Evolutionary conservation across 2,113 vertebrate species (phyloP).

Genomic region (Balaenoptera acutorostrata): DNA sequence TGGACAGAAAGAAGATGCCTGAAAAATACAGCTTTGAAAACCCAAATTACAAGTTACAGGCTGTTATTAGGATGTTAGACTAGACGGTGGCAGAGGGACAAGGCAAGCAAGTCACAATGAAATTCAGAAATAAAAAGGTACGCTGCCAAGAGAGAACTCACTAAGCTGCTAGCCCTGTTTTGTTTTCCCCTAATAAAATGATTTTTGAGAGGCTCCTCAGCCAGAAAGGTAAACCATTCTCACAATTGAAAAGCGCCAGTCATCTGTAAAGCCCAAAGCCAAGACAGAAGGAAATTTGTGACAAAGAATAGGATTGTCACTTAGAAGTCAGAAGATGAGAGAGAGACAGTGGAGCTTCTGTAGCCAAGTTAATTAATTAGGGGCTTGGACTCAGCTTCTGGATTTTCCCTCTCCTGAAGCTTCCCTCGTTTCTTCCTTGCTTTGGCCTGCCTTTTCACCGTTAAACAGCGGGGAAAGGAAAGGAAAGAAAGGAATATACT

Average conservation of each 20-base stretch:
- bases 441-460: neutral
- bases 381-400: neutral
- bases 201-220: conserved; percentile 53
- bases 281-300: conserved; percentile 47
- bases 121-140: conserved; percentile 49
- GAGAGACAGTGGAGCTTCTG: neutral
- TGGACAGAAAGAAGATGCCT: conserved; percentile 45
- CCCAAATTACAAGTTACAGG: conserved; percentile 51
- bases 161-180: neutral
- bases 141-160: conserved; percentile 42
- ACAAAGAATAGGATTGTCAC: conserved; percentile 20
- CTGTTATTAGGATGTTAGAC: conserved; percentile 64
- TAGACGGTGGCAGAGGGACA: conserved; percentile 40
- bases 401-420: neutral
- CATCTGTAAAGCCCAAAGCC: conserved; percentile 28
- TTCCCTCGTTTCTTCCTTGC: neutral
- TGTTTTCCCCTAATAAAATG: neutral
- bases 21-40: conserved; percentile 68
- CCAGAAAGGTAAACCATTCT: conserved; percentile 50
- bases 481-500: neutral
- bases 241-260: conserved; percentile 40
- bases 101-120: conserved; percentile 47
- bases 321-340: neutral
- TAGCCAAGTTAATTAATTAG: conserved; percentile 12
- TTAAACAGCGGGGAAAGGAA: neutral